Evolutionary conservation across 1,140 invertebrate genomes (phyloP), one percentile per base, ranked within the genome.

Genomic region (Mycetomoellerius zeteki): DNA sequence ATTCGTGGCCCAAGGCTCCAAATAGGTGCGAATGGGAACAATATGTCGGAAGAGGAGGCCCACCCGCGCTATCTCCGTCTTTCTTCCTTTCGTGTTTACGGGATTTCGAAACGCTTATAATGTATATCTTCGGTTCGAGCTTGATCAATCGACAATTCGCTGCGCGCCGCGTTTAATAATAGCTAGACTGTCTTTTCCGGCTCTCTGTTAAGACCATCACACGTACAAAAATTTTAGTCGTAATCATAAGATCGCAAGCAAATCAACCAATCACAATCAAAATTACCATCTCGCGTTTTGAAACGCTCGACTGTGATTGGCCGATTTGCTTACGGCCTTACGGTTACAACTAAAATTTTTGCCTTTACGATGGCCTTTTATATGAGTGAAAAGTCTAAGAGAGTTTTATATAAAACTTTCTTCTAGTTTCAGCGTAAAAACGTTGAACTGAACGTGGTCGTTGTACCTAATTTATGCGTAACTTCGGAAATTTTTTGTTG

Each of bases 391-490:
- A 60, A 60, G 24, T 78, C 21, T 6, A n/a, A n/a, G 10, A 19
- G 33, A 37, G 54, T 71, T 84, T 60, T 37, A 58, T 33, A 24
- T 12, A 2, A 84, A 82, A 75, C 21, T 47, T 60, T 19, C 43
- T 47, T 21, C 30, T 47, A 47, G 47, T 82, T 47, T 47, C 27
- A 58, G 19, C 21, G 54, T 21, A 4, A 82, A 47, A 24, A 47
- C 19, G 19, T 1, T 30, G 33, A 19, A 12, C 30, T 14, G n/a
- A 84, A 60, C 12, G 10, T 24, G 5, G 5, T 24, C 12, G 47
- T 47, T 58, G 78, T 72, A 58, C 19, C 73, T 73, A 60, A 84
- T 60, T 73, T 56, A 75, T 73, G 67, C 65, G 67, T 47, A 65
- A 19, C 37, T 75, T 60, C 54, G 24, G 24, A 58, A 71, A 43